Percentiles rank a stretch among this genome's conserved stretches.
Conservation (phyloP, 2,888 invertebrate genomes). For the Tinea trinotella region DNA sequence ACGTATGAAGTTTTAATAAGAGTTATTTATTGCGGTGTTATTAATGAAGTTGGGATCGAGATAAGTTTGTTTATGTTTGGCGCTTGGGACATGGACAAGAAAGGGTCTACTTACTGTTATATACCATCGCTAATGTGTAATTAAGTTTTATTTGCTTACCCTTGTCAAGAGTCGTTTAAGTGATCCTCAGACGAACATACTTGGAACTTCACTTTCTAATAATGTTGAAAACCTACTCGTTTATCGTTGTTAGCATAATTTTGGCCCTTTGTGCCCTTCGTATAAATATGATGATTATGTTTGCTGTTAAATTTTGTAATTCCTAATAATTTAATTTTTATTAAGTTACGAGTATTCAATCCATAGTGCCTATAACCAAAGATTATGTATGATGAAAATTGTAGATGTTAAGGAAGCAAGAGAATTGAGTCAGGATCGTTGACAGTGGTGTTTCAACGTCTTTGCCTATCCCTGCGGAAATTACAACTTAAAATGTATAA, state of each 20-base stretch:
- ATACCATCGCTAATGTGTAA: slow-evolving; percentile 24
- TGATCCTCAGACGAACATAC: neutral
- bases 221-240: neutral
- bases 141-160: slow-evolving; percentile 30
- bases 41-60: slow-evolving; percentile 8
- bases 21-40: slow-evolving; percentile 17
- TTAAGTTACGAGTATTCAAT: too few species aligned
- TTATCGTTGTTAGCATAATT: neutral
- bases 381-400: too few species aligned
- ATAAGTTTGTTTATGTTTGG: slow-evolving; percentile 17
- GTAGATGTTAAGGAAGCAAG: too few species aligned
- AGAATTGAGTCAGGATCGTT: too few species aligned
- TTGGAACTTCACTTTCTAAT: slow-evolving; percentile 7
- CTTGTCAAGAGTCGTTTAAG: slow-evolving; percentile 20
- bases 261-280: too few species aligned
- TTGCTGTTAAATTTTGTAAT: too few species aligned
- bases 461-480: too few species aligned
- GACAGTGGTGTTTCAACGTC: too few species aligned
- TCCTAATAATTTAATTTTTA: too few species aligned
- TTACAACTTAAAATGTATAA: too few species aligned
- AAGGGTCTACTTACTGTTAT: slow-evolving; percentile 15
- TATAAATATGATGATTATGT: too few species aligned
- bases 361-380: too few species aligned
- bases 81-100: slow-evolving; percentile 16
- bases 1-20: slow-evolving; percentile 7